Evolutionary conservation across 2,797 vertebrate genomes (phyloP), one percentile per base, ranked within the genome.

Genomic region (Neosilurus mollespiculum): DNA sequence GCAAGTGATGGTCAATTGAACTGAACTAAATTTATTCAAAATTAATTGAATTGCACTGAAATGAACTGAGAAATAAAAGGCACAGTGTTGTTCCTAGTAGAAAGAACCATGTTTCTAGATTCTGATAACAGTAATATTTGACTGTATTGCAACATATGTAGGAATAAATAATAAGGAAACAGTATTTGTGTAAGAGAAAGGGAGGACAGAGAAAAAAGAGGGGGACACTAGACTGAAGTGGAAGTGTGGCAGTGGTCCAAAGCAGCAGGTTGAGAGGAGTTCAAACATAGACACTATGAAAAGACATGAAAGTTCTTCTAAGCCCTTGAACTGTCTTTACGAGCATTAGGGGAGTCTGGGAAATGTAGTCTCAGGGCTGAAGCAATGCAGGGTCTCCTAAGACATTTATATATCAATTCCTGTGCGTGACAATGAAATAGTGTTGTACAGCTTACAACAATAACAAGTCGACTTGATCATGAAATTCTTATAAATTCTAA

Each of bases 261-360:
- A 83, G 49, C 54, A 59, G 88, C 82, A 89, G 85, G 87, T 91
- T 79, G 72, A 83, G 56, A 69, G 53, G 22, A 86, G 90, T 91
- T 91, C 83, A 90, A 64, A 83, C 88, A 91, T 71, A 88, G 86
- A 87, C 73, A 88, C 87, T 54, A 73, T 86, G 84, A 88, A 87
- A 90, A 90, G 75, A 86, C 26, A 72, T 65, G 30, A 80, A 86
- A 72, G 9, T 54, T 22, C 8, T 65, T 62, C 56, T 71, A 71
- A 80, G 73, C 81, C 83, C 84, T 89, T 90, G 86, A 66, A 67
- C 69, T 85, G 26, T 65, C 54, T 91, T 91, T 87, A 90, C 65
- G 75, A 86, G 87, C 85, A 89, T 81, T 84, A 58, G 86, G 90
- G 85, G 88, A 86, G 82, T 81, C 75, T 89, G 89, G 84, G 89